phyloP scores from a whole-genome alignment of 2,888 invertebrate genomes.

The Sphinx pinastri region DNA sequence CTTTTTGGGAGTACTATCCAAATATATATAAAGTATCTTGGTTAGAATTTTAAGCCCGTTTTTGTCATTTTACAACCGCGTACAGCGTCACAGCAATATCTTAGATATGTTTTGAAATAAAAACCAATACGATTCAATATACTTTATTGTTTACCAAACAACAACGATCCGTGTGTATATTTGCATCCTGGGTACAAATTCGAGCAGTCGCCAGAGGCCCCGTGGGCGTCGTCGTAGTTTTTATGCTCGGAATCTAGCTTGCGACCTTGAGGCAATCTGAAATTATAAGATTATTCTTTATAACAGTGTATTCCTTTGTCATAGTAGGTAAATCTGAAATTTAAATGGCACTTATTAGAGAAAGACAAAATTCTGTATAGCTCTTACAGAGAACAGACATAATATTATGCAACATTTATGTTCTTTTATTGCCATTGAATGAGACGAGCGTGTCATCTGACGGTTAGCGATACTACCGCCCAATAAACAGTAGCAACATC shows the following conservation, averaged over 20 bases:
- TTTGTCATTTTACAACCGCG: too few species aligned
- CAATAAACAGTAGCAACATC: too few species aligned
- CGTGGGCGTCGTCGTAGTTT: conserved; percentile 77
- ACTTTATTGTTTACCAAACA: conserved; percentile 33
- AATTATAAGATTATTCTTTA: conserved; percentile 45
- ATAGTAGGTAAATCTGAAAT: too few species aligned
- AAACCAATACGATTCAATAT: neutral
- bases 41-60: too few species aligned
- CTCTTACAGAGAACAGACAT: too few species aligned
- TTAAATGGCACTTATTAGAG: too few species aligned
- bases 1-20: too few species aligned
- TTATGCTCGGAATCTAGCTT: conserved; percentile 59
- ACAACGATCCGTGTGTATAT: conserved; percentile 34
- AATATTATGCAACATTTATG: too few species aligned
- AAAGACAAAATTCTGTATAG: too few species aligned
- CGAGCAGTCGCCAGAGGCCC: conserved; percentile 53
- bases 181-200: conserved; percentile 58
- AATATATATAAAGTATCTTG: too few species aligned
- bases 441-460: neutral
- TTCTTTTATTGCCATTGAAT: too few species aligned
- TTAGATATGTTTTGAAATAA: neutral
- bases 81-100: too few species aligned
- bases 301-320: neutral
- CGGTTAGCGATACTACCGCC: neutral
- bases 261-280: conserved; percentile 74